Base-by-base conservation (phyloP, 2,797 vertebrate genomes). In the Melanotaenia boesemani region DNA sequence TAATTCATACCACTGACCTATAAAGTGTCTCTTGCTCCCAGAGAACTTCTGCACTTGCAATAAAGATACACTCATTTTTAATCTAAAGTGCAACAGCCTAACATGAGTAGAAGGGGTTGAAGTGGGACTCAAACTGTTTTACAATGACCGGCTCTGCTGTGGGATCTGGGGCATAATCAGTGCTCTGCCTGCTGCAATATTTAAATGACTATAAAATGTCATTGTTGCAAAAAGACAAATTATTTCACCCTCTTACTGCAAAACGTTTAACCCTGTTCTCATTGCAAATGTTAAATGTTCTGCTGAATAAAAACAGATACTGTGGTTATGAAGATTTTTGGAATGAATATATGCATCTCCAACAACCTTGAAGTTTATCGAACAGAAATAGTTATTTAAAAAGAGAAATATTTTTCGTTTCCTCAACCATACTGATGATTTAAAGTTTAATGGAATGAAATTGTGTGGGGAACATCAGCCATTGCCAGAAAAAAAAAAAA, bases 1-100 rank as follows among this genome's bases (percentile, higher is more conserved):
- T 54, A 32, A 54, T 26, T 80, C 76, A 24, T 61, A 79, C n/a
- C 39, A 18, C 63, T 83, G 86, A 72, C 41, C 69, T 79, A 55
- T 46, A 46, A 79, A 77, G 66, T 69, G 65, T 76, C 18, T 18
- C 36, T 46, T 72, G 41, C 24, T 13, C 18, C 28, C 48, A 58
- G 46, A 44, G 50, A 15, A 36, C 18, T 13, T 22, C 56, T 44
- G 32, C 34, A 55, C 66, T 36, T 55, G 12, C 34, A 36, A 52
- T 13, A 18, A 18, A 70, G 32, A 57, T 60, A 6, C 22, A 46
- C 62, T 59, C 2, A 34, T 30, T 71, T 71, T 39, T 13, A 30
- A 60, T 67, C 44, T 15, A 55, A 63, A 37, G 32, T 57, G 41
- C 2, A 28, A 30, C 48, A 50, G 62, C 48, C 41, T 50, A 52